A percentile compares a stretch with the other conserved stretches of the same genome.
Evolutionary conservation across 92 coral and sea anemone species (phyloP).

Genomic region (Porites lobata): DNA sequence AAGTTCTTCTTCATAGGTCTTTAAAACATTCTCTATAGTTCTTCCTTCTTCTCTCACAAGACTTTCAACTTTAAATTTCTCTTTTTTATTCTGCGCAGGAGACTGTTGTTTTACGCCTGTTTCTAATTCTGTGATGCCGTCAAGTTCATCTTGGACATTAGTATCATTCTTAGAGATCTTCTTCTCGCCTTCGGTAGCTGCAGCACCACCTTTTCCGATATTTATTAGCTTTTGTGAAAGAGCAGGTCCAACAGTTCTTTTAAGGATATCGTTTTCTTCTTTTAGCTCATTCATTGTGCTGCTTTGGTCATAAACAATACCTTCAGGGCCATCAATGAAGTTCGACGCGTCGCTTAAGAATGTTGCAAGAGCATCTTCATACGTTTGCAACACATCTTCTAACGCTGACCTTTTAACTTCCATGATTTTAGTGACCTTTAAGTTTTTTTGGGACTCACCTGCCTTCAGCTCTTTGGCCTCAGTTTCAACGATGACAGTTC

Average conservation of each 20-base stretch:
- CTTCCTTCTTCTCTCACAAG: conserved; percentile 23
- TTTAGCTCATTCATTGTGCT: conserved; percentile 13
- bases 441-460: not conserved
- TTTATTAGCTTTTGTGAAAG: conserved; percentile 9
- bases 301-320: not conserved
- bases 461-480: not conserved
- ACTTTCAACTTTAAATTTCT: not conserved
- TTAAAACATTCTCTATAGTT: conserved; percentile 27
- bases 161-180: conserved; percentile 5
- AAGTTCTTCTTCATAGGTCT: conserved; percentile 46
- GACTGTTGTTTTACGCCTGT: not conserved
- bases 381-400: conserved; percentile 67
- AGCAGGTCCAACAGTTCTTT: conserved; percentile 16
- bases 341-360: conserved; percentile 29
- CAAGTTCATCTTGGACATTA: not conserved
- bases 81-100: not conserved
- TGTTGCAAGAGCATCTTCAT: conserved; percentile 62
- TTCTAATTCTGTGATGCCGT: not conserved
- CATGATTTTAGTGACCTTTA: conserved; percentile 48
- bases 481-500: not conserved
- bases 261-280: conserved; percentile 40
- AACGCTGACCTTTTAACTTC: conserved; percentile 64
- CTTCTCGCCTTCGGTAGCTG: not conserved
- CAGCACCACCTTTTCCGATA: not conserved
- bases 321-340: not conserved